Conservation (phyloP, 2,113 vertebrate genomes). For the Rhombomys opimus region DNA sequence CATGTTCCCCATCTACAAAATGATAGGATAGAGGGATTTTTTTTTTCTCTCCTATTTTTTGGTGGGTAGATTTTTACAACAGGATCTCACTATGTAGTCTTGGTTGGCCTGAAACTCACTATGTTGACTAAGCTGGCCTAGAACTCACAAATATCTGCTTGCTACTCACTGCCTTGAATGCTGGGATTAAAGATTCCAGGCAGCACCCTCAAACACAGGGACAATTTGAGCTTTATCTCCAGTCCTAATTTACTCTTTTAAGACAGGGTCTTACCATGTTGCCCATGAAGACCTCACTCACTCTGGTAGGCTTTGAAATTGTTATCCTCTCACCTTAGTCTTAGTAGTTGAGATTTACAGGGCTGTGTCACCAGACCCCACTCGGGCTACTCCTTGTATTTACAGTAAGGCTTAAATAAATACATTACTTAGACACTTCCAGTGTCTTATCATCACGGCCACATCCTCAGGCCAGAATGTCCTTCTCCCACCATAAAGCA, state of each 20-base stretch:
- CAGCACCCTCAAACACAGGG: background rate
- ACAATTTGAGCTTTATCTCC: background rate
- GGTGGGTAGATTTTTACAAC: background rate
- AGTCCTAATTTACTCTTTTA: background rate
- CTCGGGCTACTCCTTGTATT: background rate
- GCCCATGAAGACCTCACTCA: background rate
- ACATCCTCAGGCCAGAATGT: background rate
- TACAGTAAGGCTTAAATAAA: conserved; percentile 6
- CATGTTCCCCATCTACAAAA: conserved; percentile 22
- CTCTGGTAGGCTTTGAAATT: background rate
- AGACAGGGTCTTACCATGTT: background rate
- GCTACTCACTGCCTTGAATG: background rate
- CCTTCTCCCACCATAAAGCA: background rate
- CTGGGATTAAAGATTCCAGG: background rate
- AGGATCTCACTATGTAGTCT: background rate
- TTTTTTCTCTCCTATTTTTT: background rate
- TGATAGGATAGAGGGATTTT: background rate
- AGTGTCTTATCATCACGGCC: background rate
- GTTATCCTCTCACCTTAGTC: background rate
- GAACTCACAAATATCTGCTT: background rate
- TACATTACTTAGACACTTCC: background rate
- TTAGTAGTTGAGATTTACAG: background rate
- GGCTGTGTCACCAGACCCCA: background rate
- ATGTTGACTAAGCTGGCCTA: background rate
- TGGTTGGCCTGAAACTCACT: background rate